Conservation (phyloP, 2,113 vertebrate species). For the Strix aluco region DNA sequence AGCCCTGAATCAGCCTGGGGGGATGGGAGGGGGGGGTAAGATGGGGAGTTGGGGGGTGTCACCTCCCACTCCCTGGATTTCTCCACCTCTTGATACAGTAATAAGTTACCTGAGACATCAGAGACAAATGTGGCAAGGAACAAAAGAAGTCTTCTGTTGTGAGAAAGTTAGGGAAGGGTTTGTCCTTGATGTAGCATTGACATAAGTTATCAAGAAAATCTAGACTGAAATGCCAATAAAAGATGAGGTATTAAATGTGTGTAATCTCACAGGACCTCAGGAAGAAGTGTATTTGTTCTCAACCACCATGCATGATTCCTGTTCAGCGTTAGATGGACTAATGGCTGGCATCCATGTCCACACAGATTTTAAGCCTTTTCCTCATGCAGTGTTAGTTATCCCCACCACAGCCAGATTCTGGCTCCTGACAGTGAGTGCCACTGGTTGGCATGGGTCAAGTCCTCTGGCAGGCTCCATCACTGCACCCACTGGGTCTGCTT, state of each 20-base stretch:
- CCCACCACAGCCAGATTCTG: not conserved
- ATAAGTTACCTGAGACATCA: not conserved
- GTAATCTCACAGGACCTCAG: not conserved
- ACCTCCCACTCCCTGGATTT: not conserved
- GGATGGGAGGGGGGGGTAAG: not conserved
- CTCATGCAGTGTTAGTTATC: not conserved
- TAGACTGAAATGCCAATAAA: not conserved
- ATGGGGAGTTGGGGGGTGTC: not conserved
- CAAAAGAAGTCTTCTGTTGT: not conserved
- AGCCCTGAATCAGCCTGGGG: not conserved
- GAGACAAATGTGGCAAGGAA: not conserved
- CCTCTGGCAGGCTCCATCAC: not conserved
- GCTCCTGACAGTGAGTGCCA: accelerated
- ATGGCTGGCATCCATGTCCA: not conserved
- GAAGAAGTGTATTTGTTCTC: not conserved
- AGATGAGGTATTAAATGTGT: not conserved
- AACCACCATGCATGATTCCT: not conserved
- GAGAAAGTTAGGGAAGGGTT: not conserved
- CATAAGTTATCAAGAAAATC: not conserved
- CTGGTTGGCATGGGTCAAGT: not conserved
- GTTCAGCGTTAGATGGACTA: not conserved
- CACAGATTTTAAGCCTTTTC: not conserved
- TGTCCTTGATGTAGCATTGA: not conserved
- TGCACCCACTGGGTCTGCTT: not conserved
- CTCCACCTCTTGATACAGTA: not conserved